Percentiles rank a stretch among this genome's conserved stretches.
phyloP scores from a whole-genome alignment of 2,113 vertebrate genomes.

The Trichomycterus rosablanca region DNA sequence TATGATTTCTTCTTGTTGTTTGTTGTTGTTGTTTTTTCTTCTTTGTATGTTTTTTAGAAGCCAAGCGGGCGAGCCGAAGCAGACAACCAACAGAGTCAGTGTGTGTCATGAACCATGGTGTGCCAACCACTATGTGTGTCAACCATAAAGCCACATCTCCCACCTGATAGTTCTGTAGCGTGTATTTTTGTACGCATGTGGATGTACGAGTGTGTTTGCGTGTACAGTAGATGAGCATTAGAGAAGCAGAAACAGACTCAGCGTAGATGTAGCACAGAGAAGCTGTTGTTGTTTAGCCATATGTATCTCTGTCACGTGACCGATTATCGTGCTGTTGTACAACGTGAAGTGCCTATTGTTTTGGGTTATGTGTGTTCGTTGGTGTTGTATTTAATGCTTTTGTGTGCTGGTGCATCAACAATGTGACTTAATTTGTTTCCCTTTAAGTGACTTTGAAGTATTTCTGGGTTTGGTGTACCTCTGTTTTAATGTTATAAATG shows the following conservation, averaged over 20 bases:
- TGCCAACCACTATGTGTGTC: constrained; percentile 52
- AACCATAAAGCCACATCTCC: constrained; percentile 48
- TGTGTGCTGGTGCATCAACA: constrained; percentile 64
- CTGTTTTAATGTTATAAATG: constrained; percentile 55
- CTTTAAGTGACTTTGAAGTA: constrained; percentile 57
- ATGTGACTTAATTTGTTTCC: constrained; percentile 49
- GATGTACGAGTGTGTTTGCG: constrained; percentile 4
- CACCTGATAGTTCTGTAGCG: constrained; percentile 37
- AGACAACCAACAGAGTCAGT: constrained; percentile 47
- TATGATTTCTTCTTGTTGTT: constrained; percentile 61
- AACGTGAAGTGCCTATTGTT: constrained; percentile 66
- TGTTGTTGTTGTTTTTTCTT: constrained; percentile 60
- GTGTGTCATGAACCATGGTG: constrained; percentile 53
- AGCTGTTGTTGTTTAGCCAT: constrained; percentile 69
- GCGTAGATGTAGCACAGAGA: constrained; percentile 67
- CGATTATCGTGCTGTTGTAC: constrained; percentile 67
- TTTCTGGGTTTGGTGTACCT: constrained; percentile 55
- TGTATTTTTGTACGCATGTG: constrained; percentile 11
- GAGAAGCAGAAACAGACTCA: constrained; percentile 53
- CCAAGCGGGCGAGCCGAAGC: constrained; percentile 43
- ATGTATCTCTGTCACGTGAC: constrained; percentile 68
- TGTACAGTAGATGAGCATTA: constrained; percentile 32
- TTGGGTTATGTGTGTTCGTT: constrained; percentile 46
- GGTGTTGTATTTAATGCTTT: constrained; percentile 67
- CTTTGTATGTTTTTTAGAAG: constrained; percentile 47